Evolutionary conservation across 1,140 invertebrate genomes (phyloP).

Genomic region (Temnothorax nylanderi): DNA sequence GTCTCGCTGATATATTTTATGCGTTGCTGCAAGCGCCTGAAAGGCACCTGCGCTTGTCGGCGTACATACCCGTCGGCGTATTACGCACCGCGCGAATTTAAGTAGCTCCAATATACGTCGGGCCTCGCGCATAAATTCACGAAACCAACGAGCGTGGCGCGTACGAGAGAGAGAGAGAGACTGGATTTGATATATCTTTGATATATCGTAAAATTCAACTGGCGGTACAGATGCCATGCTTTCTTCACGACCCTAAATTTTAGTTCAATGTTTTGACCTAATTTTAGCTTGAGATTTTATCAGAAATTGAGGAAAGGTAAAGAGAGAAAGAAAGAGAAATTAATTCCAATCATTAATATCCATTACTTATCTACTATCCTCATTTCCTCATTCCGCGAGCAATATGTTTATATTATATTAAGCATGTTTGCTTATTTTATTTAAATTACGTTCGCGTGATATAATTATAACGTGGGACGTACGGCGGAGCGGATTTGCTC

Average conservation of each 20-base stretch:
- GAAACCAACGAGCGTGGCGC: background rate
- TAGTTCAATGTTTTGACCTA: background rate
- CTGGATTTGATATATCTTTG: background rate
- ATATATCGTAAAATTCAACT: background rate
- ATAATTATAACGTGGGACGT: background rate
- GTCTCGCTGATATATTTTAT: conserved; percentile 56
- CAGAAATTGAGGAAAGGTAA: background rate
- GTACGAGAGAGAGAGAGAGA: background rate
- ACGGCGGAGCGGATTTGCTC: background rate
- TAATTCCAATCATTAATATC: background rate
- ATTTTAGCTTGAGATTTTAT: background rate
- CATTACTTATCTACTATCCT: background rate
- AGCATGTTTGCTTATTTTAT: background rate
- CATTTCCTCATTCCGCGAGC: background rate
- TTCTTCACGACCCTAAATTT: background rate
- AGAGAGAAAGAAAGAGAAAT: background rate
- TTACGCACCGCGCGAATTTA: conserved; percentile 55
- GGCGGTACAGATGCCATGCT: background rate
- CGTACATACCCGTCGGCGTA: conserved; percentile 70
- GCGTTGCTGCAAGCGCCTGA: conserved; percentile 49
- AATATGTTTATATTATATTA: background rate
- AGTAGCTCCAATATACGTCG: conserved; percentile 40
- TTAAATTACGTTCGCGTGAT: background rate
- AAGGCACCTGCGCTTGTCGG: conserved; percentile 73
- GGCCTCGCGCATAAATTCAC: conserved; percentile 14